A percentile compares a stretch with the other conserved stretches of the same genome.
phyloP scores from a whole-genome alignment of 2,888 invertebrate species.

The Trichogramma dendrolimi region DNA sequence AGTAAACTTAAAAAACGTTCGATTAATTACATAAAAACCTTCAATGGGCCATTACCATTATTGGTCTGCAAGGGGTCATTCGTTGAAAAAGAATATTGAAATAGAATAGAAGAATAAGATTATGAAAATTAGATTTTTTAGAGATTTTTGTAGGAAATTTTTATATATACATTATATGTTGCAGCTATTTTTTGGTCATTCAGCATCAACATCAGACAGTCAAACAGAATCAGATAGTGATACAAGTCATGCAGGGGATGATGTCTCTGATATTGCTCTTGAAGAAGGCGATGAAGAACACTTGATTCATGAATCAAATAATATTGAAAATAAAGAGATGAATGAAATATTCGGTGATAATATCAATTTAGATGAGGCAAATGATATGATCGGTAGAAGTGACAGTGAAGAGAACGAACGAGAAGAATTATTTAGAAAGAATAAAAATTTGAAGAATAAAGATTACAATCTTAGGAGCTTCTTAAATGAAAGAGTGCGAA shows the following conservation, averaged over 20 bases:
- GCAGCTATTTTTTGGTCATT: not conserved
- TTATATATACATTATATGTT: no score
- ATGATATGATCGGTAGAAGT: not conserved
- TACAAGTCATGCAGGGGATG: not conserved
- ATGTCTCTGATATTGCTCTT: not conserved
- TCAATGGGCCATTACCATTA: no score
- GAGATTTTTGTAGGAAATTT: not conserved
- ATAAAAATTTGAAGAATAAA: not conserved
- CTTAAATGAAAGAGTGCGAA: constrained; percentile 14
- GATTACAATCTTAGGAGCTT: not conserved
- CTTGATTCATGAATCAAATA: not conserved
- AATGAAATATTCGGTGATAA: not conserved
- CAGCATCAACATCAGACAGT: no score
- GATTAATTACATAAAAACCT: no score
- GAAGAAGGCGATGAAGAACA: not conserved
- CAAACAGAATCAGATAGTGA: no score
- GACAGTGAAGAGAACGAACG: not conserved
- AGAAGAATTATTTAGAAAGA: not conserved
- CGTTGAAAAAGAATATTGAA: no score
- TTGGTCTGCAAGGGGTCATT: no score
- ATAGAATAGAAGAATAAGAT: no score
- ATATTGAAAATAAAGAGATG: not conserved
- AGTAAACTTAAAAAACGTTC: no score
- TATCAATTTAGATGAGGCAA: not conserved
- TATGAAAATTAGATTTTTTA: not conserved